Evolutionary conservation across 2,113 vertebrate species (phyloP), one percentile per base, ranked within the genome.

Genomic region (Ondatra zibethicus): DNA sequence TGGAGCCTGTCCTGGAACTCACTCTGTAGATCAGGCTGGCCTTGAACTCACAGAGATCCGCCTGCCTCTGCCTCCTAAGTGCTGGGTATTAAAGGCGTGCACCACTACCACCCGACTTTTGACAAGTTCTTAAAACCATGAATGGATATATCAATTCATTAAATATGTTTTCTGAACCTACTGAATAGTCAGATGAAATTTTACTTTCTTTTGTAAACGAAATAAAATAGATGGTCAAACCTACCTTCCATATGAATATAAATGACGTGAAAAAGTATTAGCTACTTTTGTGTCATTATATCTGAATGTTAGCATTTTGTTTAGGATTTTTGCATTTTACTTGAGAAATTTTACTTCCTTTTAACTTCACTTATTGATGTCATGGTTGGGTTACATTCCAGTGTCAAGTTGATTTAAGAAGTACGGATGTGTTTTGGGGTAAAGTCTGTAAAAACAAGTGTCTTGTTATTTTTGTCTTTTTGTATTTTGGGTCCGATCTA

Each of bases 261-360:
- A 87, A 85, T 16, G 55, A 50, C 8, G 1, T 89, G n/a, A 39
- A 86, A 89, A 45, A 55, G 4, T 78, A 27, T 47, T 70, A 55
- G 8, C 21, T 87, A 81, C 36, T 47, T 87, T 21, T 45, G n/a
- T 27, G 52, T 80, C 65, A 47, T 31, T 76, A 52, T 50, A 42
- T 33, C n/a, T 25, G 80, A 68, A 33, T 84, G 42, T 63, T 52
- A 91, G 47, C 36, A 88, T 91, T 77, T 63, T 88, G 7, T 33
- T 75, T 87, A 58, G 3, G 11, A 36, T 29, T 87, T 93, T 72
- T 82, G 23, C 21, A 45, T 39, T 36, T 82, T 58, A 88, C 55
- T 88, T 45, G 75, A 92, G 39, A 72, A 63, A 42, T 84, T 84
- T 87, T n/a, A 77, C 27, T 88, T 91, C 84, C n/a, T 82, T 91